A percentile compares a stretch with the other conserved stretches of the same genome.
These are phyloP conservation scores for Heterohyrax brucei DNA, from an alignment of 2,797 vertebrate genomes.

Conservation along the genomic window DNA sequence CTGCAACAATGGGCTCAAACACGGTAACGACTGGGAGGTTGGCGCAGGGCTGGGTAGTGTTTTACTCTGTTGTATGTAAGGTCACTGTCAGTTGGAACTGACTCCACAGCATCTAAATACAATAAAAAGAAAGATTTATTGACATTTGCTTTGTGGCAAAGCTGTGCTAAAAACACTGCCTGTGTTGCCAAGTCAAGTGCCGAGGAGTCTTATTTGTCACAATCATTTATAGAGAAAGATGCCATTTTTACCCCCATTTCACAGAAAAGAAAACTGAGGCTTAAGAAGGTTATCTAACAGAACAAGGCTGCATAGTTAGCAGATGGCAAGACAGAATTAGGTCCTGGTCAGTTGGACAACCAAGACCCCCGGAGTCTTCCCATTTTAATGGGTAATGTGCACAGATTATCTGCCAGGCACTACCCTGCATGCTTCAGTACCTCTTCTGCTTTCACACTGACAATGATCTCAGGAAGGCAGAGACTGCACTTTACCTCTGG, in stretches of 20 bases:
- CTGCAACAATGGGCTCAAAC: too few species aligned
- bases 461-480: not conserved
- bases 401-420: not conserved
- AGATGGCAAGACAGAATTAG: accelerated
- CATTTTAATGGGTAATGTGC: accelerated
- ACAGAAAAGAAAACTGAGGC: not conserved
- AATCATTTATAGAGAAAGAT: not conserved
- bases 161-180: not conserved
- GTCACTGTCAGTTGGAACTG: too few species aligned
- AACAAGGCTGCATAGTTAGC: not conserved
- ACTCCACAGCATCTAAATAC: too few species aligned
- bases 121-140: not conserved
- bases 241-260: not conserved
- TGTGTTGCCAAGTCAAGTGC: too few species aligned
- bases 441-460: too few species aligned
- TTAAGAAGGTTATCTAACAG: not conserved
- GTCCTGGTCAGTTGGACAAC: not conserved
- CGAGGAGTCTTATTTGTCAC: not conserved
- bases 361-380: not conserved
- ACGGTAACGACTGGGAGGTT: too few species aligned
- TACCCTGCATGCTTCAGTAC: not conserved
- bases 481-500: accelerated
- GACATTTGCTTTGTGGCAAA: not conserved
- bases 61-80: too few species aligned
- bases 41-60: too few species aligned